phyloP scores from a whole-genome alignment of 2,797 vertebrate species.

The Kryptopterus vitreolus region DNA sequence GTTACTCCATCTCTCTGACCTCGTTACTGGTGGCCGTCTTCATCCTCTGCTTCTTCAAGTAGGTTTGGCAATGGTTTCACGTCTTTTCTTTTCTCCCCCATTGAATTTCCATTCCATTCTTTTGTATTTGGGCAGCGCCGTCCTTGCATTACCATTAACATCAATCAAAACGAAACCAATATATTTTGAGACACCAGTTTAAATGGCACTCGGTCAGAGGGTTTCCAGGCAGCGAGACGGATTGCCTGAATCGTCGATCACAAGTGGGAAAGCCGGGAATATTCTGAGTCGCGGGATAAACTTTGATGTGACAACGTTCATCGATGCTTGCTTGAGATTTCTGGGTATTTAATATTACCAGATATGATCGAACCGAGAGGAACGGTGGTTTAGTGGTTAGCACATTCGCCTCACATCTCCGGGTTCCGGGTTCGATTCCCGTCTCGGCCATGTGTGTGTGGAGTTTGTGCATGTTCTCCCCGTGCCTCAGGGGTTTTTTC shows the following conservation, averaged over 20 bases:
- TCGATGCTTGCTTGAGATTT: not conserved
- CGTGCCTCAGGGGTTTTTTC: no score
- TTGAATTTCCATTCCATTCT: no score
- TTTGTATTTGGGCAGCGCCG: no score
- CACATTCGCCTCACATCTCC: no score
- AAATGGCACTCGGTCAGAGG: not conserved
- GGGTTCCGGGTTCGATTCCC: no score
- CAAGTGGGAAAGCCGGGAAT: not conserved
- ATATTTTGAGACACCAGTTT: not conserved
- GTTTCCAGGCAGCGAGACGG: not conserved
- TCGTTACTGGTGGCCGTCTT: constrained; percentile 81
- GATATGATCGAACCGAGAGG: no score
- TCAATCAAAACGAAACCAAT: not conserved
- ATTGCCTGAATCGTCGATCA: not conserved
- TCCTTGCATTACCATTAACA: no score
- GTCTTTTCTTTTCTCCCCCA: not conserved
- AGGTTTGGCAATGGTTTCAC: constrained; percentile 56
- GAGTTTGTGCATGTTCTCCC: no score
- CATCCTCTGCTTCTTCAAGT: constrained; percentile 92
- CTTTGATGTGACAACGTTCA: not conserved
- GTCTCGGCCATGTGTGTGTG: no score
- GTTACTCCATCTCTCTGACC: constrained; percentile 86
- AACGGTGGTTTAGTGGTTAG: no score
- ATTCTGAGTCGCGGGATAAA: not conserved
- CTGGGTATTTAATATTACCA: not conserved